These are phyloP conservation scores for Aethina tumida DNA, from an alignment of 1,140 invertebrate genomes.

Conservation along the genomic window DNA sequence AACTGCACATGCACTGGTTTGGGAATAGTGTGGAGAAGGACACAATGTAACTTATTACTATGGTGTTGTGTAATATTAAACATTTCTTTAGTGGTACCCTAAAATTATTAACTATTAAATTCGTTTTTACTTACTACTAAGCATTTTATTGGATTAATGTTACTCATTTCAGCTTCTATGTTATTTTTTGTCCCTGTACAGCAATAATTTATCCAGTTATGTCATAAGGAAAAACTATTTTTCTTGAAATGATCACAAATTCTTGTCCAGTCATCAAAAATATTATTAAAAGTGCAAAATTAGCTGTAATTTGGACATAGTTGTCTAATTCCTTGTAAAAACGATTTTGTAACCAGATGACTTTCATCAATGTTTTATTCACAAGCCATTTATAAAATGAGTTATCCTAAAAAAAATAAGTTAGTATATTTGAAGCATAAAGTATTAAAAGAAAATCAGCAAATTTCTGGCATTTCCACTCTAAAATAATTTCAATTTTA, in stretches of 20 bases:
- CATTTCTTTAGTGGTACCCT: slow-evolving; percentile 72
- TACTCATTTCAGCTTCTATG: slow-evolving; percentile 9
- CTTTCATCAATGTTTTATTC: slow-evolving; percentile 21
- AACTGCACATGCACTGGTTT: slow-evolving; percentile 51
- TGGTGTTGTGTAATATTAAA: slow-evolving; percentile 55
- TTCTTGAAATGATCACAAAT: slow-evolving; percentile 49
- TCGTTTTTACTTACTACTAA: slow-evolving; percentile 12
- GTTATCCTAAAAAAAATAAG: too few species aligned
- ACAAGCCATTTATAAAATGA: too few species aligned
- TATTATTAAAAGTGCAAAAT: slow-evolving; percentile 49
- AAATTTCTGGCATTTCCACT: slow-evolving; percentile 30
- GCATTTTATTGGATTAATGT: slow-evolving; percentile 17
- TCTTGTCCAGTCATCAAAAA: slow-evolving; percentile 48
- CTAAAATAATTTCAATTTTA: slow-evolving; percentile 40
- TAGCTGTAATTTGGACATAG: slow-evolving; percentile 55
- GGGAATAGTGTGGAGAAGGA: slow-evolving; percentile 67
- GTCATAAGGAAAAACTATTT: slow-evolving; percentile 50
- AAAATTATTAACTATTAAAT: too few species aligned
- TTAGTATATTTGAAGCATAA: too few species aligned
- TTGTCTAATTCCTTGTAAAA: slow-evolving; percentile 48
- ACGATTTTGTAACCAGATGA: slow-evolving; percentile 30
- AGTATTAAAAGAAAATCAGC: not conserved
- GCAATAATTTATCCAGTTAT: slow-evolving; percentile 46
- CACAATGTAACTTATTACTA: too few species aligned
- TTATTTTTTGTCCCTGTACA: slow-evolving; percentile 31